These are phyloP conservation scores for Mohoua ochrocephala DNA, from an alignment of 2,113 vertebrate species.

Conservation along the genomic window DNA sequence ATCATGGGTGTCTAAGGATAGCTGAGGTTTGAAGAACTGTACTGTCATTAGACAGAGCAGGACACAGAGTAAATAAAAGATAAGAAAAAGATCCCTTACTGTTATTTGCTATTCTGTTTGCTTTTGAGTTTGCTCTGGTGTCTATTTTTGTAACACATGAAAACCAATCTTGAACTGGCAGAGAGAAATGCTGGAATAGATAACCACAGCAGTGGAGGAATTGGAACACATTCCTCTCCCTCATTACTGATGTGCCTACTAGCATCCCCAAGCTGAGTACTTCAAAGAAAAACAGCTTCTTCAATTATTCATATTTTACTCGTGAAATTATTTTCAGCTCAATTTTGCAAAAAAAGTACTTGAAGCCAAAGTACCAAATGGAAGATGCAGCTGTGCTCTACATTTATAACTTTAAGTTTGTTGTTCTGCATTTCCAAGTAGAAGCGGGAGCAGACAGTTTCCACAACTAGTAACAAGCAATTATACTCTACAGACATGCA, in stretches of 20 bases:
- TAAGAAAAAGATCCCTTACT: background rate
- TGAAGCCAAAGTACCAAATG: background rate
- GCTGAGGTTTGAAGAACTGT: background rate
- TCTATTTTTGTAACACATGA: slow-evolving; percentile 2
- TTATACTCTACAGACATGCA: background rate
- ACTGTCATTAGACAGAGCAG: background rate
- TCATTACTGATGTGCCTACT: background rate
- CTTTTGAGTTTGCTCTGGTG: background rate
- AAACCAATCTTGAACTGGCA: background rate
- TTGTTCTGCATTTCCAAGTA: background rate
- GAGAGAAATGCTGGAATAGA: background rate
- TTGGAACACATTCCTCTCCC: background rate
- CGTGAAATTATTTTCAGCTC: background rate
- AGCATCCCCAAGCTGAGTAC: background rate
- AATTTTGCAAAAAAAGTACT: background rate
- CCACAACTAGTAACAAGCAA: background rate
- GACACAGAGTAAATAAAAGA: background rate
- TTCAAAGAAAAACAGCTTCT: slow-evolving; percentile 26
- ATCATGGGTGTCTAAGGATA: background rate
- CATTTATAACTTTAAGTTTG: background rate
- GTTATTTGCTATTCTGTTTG: slow-evolving; percentile 6
- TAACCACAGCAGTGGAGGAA: background rate
- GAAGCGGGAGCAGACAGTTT: background rate
- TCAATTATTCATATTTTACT: slow-evolving; percentile 38
- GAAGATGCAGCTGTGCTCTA: background rate